Conservation (phyloP, 2,888 invertebrate species). For the Acanthosepion lycidas region DNA sequence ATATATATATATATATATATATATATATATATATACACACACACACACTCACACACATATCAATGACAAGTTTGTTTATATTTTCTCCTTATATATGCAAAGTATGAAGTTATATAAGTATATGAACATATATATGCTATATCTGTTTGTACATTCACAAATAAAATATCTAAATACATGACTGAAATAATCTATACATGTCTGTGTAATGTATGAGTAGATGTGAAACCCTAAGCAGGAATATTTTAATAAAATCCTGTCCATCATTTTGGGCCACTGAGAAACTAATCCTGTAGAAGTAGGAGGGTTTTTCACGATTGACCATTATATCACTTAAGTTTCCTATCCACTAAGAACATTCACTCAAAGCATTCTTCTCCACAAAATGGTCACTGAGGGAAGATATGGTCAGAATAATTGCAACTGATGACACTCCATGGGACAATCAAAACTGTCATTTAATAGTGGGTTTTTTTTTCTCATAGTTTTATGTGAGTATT, state of each 20-base stretch:
- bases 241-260: not conserved
- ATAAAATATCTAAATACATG: not conserved
- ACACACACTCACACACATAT: not conserved
- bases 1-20: not conserved
- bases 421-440: not conserved
- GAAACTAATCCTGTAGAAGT: not conserved
- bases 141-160: not conserved
- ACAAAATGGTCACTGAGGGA: not conserved
- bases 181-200: not conserved
- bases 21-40: not conserved
- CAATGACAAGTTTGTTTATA: no score
- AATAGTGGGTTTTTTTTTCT: not conserved
- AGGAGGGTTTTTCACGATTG: not conserved
- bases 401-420: not conserved
- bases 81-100: no score
- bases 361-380: not conserved
- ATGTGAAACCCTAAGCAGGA: not conserved
- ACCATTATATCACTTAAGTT: not conserved
- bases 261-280: not conserved
- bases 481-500: not conserved
- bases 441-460: not conserved
- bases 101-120: not conserved
- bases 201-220: not conserved
- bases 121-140: no score
- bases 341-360: not conserved